A percentile compares a stretch with the other conserved stretches of the same genome.
Evolutionary conservation across 2,888 invertebrate species (phyloP).

Genomic region (Phorcus lineatus): DNA sequence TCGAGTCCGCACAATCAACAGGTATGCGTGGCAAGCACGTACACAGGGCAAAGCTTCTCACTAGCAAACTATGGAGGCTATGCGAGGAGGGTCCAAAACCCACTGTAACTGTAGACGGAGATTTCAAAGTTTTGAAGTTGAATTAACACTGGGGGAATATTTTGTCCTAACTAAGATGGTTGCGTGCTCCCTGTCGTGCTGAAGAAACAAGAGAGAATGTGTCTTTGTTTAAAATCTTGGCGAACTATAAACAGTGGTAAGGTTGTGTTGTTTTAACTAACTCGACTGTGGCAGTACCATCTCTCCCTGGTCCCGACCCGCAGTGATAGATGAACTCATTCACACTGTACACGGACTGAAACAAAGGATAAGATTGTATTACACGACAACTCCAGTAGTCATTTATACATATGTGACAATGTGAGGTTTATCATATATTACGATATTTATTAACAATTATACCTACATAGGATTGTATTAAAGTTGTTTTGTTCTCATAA

Average conservation of each 20-base stretch:
- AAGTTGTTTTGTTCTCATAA: no score
- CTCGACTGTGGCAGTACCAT: background rate
- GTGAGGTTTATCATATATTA: no score
- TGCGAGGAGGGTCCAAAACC: background rate
- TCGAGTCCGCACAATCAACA: slow-evolving; percentile 4
- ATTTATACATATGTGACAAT: no score
- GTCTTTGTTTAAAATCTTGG: background rate
- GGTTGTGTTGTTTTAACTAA: background rate
- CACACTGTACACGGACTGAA: no score
- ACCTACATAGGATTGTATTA: no score
- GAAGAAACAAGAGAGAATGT: background rate
- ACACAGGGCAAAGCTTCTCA: background rate
- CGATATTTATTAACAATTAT: no score
- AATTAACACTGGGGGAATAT: slow-evolving; percentile 20
- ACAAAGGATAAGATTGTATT: no score
- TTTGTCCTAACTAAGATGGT: background rate
- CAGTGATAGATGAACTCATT: no score
- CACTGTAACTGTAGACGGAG: background rate
- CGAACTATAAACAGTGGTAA: background rate
- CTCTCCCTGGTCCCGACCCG: no score
- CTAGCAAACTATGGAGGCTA: slow-evolving; percentile 2
- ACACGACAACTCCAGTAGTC: no score
- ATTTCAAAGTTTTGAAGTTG: slow-evolving; percentile 22
- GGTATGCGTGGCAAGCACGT: background rate
- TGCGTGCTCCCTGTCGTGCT: background rate